Percentiles rank a stretch among this genome's conserved stretches.
Conservation (phyloP, 53 echinoderm and acorn worm genomes). For the Pentamera pediparva region DNA sequence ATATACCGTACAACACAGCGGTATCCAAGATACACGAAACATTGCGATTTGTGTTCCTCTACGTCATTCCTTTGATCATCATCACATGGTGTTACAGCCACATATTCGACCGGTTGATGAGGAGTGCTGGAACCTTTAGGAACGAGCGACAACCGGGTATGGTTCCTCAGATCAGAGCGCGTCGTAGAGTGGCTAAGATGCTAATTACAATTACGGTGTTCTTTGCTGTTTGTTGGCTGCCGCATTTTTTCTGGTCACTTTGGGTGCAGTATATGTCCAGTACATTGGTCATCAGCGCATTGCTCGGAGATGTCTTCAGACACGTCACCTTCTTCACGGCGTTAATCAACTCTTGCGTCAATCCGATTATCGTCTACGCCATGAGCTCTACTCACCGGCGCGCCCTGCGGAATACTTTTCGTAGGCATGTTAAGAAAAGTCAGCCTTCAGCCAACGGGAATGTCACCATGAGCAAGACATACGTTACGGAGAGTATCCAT, state of each 20-base stretch:
- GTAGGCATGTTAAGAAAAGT: constrained; percentile 20
- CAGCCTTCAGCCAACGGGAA: background rate
- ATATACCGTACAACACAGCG: constrained; percentile 9
- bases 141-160: constrained; percentile 59
- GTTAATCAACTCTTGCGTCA: constrained; percentile 68
- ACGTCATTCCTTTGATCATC: constrained; percentile 46
- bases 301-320: constrained; percentile 27
- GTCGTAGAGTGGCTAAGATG: constrained; percentile 54
- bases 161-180: constrained; percentile 54
- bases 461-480: constrained; percentile 19
- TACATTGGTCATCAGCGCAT: background rate
- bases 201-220: constrained; percentile 51
- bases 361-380: constrained; percentile 70
- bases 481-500: background rate
- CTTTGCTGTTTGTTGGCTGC: constrained; percentile 55
- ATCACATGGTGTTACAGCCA: constrained; percentile 55
- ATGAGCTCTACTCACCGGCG: constrained; percentile 79
- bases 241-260: constrained; percentile 43
- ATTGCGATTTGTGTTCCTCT: constrained; percentile 42
- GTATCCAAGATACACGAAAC: constrained; percentile 37
- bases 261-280: constrained; percentile 42
- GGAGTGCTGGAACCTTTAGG: constrained; percentile 44
- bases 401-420: constrained; percentile 46
- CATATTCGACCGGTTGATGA: constrained; percentile 45
- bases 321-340: constrained; percentile 55